Percentiles rank a stretch among this genome's conserved stretches.
Evolutionary conservation across 1,140 invertebrate genomes (phyloP).

Genomic region (Drepana arcuata): DNA sequence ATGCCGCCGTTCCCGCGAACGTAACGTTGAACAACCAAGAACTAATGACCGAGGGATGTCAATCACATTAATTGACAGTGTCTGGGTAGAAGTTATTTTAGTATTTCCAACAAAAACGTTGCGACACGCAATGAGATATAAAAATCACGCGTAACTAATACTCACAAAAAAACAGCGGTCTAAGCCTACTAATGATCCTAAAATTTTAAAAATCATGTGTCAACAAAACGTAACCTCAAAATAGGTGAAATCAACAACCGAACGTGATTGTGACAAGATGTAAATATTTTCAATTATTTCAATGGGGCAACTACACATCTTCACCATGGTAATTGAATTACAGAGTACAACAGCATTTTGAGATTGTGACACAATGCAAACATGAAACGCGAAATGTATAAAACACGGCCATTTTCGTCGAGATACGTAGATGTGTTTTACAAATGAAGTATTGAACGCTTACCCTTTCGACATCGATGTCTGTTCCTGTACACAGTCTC

Average conservation of each 20-base stretch:
- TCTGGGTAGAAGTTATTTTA: conserved; percentile 46
- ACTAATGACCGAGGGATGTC: conserved; percentile 55
- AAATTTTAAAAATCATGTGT: conserved; percentile 32
- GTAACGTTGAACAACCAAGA: too few relatives aligned
- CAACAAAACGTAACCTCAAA: conserved; percentile 66
- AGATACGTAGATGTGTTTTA: conserved; percentile 22
- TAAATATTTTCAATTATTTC: conserved; percentile 2
- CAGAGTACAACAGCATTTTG: neutral
- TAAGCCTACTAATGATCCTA: neutral
- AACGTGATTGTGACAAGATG: conserved; percentile 42
- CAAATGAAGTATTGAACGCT: conserved; percentile 16
- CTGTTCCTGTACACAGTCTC: conserved; percentile 65
- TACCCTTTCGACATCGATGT: conserved; percentile 67
- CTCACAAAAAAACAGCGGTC: neutral
- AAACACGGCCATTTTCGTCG: conserved; percentile 66
- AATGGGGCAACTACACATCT: too few relatives aligned
- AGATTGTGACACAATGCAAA: conserved; percentile 17
- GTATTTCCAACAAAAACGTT: conserved; percentile 18
- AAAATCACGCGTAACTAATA: neutral
- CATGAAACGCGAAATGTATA: conserved; percentile 40
- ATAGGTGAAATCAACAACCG: conserved; percentile 48
- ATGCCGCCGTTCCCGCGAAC: too few relatives aligned
- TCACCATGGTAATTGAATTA: conserved; percentile 5
- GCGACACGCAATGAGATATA: conserved; percentile 9
- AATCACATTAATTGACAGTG: conserved; percentile 66